Evolutionary conservation across 2,888 invertebrate species (phyloP).

Genomic region (Allolobophora icterica): DNA sequence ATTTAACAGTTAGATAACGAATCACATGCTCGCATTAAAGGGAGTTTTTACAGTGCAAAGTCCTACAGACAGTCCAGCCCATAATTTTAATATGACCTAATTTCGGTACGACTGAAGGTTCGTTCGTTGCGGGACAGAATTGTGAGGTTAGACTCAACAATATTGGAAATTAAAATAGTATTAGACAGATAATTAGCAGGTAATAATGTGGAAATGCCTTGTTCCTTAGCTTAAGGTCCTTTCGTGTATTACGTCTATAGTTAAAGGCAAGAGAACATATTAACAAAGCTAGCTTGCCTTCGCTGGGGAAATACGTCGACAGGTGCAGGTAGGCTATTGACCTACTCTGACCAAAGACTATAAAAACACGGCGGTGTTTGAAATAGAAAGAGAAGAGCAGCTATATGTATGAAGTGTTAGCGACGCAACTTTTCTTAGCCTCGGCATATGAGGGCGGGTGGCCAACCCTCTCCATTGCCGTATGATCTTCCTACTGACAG

Average conservation of each 20-base stretch:
- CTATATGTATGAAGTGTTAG: too few relatives aligned
- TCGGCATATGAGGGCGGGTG: too few relatives aligned
- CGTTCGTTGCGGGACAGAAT: background rate
- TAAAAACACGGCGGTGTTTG: background rate
- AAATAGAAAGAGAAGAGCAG: too few relatives aligned
- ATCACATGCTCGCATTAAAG: too few relatives aligned
- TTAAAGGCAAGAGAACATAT: background rate
- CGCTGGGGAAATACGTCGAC: background rate
- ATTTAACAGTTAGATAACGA: too few relatives aligned
- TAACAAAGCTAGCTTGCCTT: background rate
- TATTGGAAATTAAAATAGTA: background rate
- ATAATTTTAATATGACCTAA: background rate
- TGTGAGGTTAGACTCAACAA: background rate
- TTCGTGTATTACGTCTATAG: background rate
- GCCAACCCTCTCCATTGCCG: too few relatives aligned
- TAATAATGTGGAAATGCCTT: background rate
- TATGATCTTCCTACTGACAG: too few relatives aligned
- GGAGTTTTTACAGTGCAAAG: background rate
- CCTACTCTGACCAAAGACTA: background rate
- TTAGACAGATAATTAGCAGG: background rate
- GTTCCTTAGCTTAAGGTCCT: background rate
- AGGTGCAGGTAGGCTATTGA: background rate
- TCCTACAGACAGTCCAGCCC: background rate
- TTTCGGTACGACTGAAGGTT: background rate
- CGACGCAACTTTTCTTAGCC: too few relatives aligned